Conservation (phyloP, 2,888 invertebrate genomes). For the Gymnosoma rotundatum region DNA sequence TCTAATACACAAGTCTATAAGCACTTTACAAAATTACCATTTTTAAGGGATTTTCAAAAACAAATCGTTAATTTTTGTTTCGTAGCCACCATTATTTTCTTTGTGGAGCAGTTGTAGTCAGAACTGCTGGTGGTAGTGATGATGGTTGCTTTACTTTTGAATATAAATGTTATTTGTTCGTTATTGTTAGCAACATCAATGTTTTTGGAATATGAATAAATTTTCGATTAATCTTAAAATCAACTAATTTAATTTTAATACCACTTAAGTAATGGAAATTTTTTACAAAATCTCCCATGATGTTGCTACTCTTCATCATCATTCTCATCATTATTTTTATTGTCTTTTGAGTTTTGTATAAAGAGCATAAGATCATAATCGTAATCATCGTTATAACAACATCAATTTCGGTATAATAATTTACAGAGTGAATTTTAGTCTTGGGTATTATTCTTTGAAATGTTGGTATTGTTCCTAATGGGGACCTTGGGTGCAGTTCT, state of each 20-base stretch:
- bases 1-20: slow-evolving; percentile 28
- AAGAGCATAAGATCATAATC: slow-evolving; percentile 58
- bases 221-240: slow-evolving; percentile 32
- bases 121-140: not conserved
- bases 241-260: slow-evolving; percentile 23
- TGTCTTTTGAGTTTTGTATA: slow-evolving; percentile 66
- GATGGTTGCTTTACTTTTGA: not conserved
- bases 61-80: slow-evolving; percentile 41
- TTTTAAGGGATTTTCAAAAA: slow-evolving; percentile 42
- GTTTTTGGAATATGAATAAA: slow-evolving; percentile 7
- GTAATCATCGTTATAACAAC: slow-evolving; percentile 40
- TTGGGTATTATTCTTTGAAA: slow-evolving; percentile 7
- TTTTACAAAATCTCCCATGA: slow-evolving; percentile 13
- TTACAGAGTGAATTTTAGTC: slow-evolving; percentile 24
- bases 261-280: slow-evolving; percentile 38
- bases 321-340: slow-evolving; percentile 39
- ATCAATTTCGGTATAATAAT: slow-evolving; percentile 46
- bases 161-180: slow-evolving; percentile 2
- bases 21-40: slow-evolving; percentile 59
- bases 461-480: slow-evolving; percentile 63
- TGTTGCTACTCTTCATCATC: slow-evolving; percentile 20
- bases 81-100: not conserved
- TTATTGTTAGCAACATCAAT: slow-evolving; percentile 12
- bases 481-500: slow-evolving; percentile 76
- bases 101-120: not conserved